Base-by-base conservation (phyloP, 92 coral and sea anemone species). In the Anthopleura xanthogrammica region DNA sequence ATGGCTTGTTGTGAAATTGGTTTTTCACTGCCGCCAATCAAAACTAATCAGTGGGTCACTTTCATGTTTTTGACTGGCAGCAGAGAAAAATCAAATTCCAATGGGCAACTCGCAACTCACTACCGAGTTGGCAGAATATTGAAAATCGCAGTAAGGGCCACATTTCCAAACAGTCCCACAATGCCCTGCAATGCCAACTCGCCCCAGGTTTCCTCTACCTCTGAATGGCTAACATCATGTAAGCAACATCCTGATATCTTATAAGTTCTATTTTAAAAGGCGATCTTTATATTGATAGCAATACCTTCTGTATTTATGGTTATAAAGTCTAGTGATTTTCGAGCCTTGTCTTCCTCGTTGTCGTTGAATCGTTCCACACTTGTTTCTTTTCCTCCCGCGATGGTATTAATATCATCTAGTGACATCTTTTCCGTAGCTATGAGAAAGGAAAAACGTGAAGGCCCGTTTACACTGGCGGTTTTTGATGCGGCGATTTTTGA, bases 231-330 rank as follows among this genome's bases (percentile, higher is more conserved):
- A 29, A 29, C 36, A 64, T 17, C 2, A 10, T 64, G 19, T 14
- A 58, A 14, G 17, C 64, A 58, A 14, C 64, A 58, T 58, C 14
- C 29, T 43, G 24, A 50, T 70, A 70, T 68, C 56, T 19, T 23
- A 68, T 29, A 48, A n/a, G 39, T 57, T 16, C 58, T 12, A 6
- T 24, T 64, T 20, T 12, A 11, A 75, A 78, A 60, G 48, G 60
- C 29, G 41, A 24, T 5, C 29, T n/a, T 5, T 29, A 29, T 29
- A 29, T 29, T 62, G 70, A 62, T 62, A 19, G 5, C 29, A 19
- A 19, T 83, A 83, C 86, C 86, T 55, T 83, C 79, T 36, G 58
- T 56, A 60, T 83, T 83, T 52, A 83, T 73, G 17, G 72, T 24
- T 29, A 83, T 80, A 76, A 83, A 83, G 60, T 83, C 80, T 41